Evolutionary conservation across 1,140 invertebrate genomes (phyloP).

Genomic region (Heliconius hermathena): DNA sequence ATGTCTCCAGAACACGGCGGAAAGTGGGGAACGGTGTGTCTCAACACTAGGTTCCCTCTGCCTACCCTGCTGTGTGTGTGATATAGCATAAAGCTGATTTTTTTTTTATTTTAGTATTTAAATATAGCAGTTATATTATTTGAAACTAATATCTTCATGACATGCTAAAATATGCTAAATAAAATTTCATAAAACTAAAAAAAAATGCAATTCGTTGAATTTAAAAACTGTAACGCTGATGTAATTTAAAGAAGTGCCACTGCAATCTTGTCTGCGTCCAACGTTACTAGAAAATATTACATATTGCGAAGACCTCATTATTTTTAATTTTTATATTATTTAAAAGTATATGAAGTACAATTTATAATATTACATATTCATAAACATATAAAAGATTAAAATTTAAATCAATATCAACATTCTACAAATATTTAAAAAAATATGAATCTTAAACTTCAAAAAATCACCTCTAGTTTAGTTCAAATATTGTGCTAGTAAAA

Average conservation of each 20-base stretch:
- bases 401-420: too few species aligned
- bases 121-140: too few species aligned
- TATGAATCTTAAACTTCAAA: not conserved
- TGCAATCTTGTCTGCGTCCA: not conserved
- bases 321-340: not conserved
- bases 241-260: conserved; percentile 1
- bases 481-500: conserved; percentile 1
- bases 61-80: too few species aligned
- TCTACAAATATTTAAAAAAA: not conserved
- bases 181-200: not conserved
- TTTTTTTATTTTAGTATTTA: too few species aligned
- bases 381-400: not conserved
- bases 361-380: not conserved
- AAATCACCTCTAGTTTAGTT: not conserved
- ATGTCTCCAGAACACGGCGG: too few species aligned
- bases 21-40: too few species aligned
- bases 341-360: not conserved
- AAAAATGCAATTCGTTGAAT: not conserved
- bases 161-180: not conserved
- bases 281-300: not conserved
- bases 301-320: not conserved
- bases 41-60: too few species aligned
- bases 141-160: too few species aligned
- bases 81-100: too few species aligned
- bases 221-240: not conserved